phyloP scores from a whole-genome alignment of 2,797 vertebrate genomes.

The Xiphorhynchus erythropygius region DNA sequence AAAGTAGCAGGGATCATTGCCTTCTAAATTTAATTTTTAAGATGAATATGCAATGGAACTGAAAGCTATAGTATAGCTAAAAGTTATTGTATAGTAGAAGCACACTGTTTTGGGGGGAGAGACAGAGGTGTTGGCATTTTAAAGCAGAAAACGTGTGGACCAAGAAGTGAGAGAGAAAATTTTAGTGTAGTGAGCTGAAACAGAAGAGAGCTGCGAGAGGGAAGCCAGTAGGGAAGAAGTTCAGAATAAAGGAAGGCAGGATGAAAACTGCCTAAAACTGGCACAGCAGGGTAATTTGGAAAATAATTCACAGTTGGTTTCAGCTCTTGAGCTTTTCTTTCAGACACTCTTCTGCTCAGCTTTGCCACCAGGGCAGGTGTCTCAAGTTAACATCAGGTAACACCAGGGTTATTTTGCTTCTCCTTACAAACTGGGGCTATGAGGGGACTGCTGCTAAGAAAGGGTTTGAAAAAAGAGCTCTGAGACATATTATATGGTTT shows the following conservation, averaged over 20 bases:
- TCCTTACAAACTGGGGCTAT: neutral
- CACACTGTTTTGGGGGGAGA: neutral
- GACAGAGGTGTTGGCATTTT: neutral
- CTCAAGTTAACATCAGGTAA: neutral
- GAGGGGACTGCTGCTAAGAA: accelerated
- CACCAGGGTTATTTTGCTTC: neutral
- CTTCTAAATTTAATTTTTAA: neutral
- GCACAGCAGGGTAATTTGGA: neutral
- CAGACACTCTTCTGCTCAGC: neutral
- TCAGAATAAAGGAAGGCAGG: neutral
- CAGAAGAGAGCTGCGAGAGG: accelerated
- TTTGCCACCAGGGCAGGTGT: neutral
- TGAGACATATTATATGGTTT: accelerated
- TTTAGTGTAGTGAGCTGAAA: neutral
- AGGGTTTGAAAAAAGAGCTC: neutral
- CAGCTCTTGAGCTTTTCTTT: neutral
- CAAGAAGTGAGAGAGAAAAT: neutral
- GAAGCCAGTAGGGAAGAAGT: neutral
- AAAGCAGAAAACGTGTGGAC: neutral
- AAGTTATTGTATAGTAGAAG: neutral
- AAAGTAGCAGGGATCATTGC: neutral
- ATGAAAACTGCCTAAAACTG: neutral
- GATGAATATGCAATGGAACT: neutral
- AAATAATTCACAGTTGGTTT: neutral
- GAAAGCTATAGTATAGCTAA: neutral